These are phyloP conservation scores for Dendrolimus punctatus DNA, from an alignment of 1,140 invertebrate genomes.

Conservation along the genomic window DNA sequence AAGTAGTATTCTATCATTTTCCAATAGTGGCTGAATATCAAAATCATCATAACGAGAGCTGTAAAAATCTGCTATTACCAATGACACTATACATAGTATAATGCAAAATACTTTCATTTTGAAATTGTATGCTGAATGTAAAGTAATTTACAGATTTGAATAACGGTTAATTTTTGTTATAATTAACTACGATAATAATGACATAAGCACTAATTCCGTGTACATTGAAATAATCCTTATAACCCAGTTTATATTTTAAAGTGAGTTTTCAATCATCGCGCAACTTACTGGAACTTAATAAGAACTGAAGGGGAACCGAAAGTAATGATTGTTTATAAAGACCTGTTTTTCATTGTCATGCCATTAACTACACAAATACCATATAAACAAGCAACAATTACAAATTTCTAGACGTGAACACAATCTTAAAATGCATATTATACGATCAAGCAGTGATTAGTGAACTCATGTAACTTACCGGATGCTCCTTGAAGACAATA, in stretches of 20 bases:
- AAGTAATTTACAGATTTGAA: too few relatives aligned
- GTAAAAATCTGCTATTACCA: conserved; percentile 40
- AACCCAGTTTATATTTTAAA: too few relatives aligned
- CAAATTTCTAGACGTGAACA: conserved; percentile 16
- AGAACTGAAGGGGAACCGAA: conserved; percentile 10
- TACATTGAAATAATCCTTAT: too few relatives aligned
- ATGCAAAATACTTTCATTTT: conserved; percentile 11
- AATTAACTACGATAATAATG: too few relatives aligned
- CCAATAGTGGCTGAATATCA: conserved; percentile 78
- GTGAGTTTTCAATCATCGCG: too few relatives aligned
- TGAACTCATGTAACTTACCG: conserved; percentile 6
- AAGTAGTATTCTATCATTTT: conserved; percentile 77
- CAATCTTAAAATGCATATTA: conserved; percentile 27
- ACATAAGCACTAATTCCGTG: too few relatives aligned
- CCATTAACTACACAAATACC: conserved; percentile 11
- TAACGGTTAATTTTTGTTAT: too few relatives aligned
- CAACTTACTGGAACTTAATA: too few relatives aligned
- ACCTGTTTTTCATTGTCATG: conserved; percentile 27
- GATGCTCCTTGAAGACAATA: conserved; percentile 10
- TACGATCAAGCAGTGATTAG: conserved; percentile 3
- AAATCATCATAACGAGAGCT: conserved; percentile 73
- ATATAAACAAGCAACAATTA: conserved; percentile 14
- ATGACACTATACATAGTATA: conserved; percentile 6
- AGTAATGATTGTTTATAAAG: conserved; percentile 22
- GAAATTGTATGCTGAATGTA: not conserved